A percentile compares a stretch with the other conserved stretches of the same genome.
Conservation (phyloP, 1,140 invertebrate genomes). For the Chironomus tepperi region DNA sequence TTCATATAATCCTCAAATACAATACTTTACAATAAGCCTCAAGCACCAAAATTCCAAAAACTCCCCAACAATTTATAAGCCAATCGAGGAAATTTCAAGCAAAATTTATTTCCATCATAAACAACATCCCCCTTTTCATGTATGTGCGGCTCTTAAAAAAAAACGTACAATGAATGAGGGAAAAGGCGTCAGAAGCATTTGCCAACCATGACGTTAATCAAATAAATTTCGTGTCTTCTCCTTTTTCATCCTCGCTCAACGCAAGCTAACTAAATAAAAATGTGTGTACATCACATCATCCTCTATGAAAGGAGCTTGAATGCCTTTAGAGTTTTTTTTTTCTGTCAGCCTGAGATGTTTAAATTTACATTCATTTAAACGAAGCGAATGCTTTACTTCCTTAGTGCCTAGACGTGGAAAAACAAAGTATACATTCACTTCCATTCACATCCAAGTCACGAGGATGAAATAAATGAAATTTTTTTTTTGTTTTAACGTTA, state of each 20-base stretch:
- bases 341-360: slow-evolving; percentile 6
- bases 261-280: neutral
- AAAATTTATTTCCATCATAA: too few relatives aligned
- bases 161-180: too few relatives aligned
- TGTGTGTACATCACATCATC: neutral
- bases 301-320: neutral
- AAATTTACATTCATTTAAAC: slow-evolving; percentile 7
- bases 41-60: too few relatives aligned
- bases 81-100: too few relatives aligned
- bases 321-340: neutral
- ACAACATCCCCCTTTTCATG: too few relatives aligned
- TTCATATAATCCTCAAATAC: too few relatives aligned
- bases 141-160: too few relatives aligned
- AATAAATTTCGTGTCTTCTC: slow-evolving; percentile 1
- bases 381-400: neutral
- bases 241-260: neutral
- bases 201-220: slow-evolving; percentile 1
- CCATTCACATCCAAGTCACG: neutral
- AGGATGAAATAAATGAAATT: neutral
- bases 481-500: neutral
- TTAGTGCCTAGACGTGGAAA: too few relatives aligned
- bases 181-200: too few relatives aligned
- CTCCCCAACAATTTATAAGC: too few relatives aligned
- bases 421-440: neutral
- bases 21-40: too few relatives aligned